Conservation (phyloP, 2,888 invertebrate species). For the Parochlus steinenii region DNA sequence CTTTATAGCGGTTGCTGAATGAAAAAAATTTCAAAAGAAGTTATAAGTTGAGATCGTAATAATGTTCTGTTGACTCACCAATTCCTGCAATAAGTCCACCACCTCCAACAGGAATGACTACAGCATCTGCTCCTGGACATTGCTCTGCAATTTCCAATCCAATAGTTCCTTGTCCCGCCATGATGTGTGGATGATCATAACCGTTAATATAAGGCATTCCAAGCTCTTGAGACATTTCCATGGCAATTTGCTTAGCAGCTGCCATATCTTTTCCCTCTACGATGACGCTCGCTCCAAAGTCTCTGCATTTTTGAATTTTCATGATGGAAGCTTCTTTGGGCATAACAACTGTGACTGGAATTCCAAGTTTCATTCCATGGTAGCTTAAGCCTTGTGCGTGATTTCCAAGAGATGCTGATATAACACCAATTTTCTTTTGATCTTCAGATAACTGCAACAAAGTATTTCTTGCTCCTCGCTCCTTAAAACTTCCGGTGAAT, state of each 20-base stretch:
- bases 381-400: slow-evolving; percentile 73
- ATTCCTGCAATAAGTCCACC: slow-evolving; percentile 84
- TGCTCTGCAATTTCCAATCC: slow-evolving; percentile 87
- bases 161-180: slow-evolving; percentile 90
- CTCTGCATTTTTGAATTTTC: slow-evolving; percentile 81
- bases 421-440: slow-evolving; percentile 60
- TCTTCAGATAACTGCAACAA: slow-evolving; percentile 56
- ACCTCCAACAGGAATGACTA: slow-evolving; percentile 67
- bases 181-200: slow-evolving; percentile 74
- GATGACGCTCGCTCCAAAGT: slow-evolving; percentile 71
- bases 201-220: slow-evolving; percentile 76
- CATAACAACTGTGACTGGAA: slow-evolving; percentile 83
- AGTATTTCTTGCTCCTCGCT: slow-evolving; percentile 80
- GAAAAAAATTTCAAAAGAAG: no score
- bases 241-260: slow-evolving; percentile 67
- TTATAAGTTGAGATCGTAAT: no score
- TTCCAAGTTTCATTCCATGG: slow-evolving; percentile 52
- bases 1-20: slow-evolving; percentile 81
- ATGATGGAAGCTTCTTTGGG: slow-evolving; percentile 87
- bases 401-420: slow-evolving; percentile 87
- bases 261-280: slow-evolving; percentile 53
- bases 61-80: no score
- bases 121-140: slow-evolving; percentile 72
- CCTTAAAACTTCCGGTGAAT: slow-evolving; percentile 92
- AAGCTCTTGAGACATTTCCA: slow-evolving; percentile 52